Conservation (phyloP, 2,113 vertebrate species). For the Melanerpes aurifrons region DNA sequence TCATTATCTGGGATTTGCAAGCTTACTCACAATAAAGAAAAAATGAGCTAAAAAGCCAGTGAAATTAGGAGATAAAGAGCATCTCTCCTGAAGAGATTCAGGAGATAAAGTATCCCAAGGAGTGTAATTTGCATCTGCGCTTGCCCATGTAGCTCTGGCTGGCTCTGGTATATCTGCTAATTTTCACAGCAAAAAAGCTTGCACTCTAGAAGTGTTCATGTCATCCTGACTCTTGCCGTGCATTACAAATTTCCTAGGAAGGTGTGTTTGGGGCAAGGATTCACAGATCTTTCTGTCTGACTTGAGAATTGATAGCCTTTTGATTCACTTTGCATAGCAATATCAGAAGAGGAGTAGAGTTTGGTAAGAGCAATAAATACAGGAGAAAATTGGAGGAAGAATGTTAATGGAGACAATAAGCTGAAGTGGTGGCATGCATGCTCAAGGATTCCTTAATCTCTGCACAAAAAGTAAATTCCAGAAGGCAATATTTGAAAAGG, state of each 20-base stretch:
- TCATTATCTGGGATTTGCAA: not conserved
- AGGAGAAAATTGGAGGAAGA: not conserved
- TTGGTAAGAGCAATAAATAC: not conserved
- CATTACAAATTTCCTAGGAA: not conserved
- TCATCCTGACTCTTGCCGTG: not conserved
- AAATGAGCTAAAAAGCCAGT: not conserved
- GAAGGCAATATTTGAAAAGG: not conserved
- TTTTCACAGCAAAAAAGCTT: not conserved
- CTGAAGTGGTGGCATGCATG: not conserved
- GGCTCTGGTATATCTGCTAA: not conserved
- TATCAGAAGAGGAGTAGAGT: not conserved
- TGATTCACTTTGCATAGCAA: not conserved
- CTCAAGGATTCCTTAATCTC: not conserved
- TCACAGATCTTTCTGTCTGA: not conserved
- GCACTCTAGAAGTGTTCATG: not conserved
- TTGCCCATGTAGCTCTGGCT: not conserved
- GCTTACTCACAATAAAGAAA: not conserved
- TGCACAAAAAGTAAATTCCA: not conserved
- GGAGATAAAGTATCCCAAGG: not conserved
- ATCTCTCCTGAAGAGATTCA: not conserved
- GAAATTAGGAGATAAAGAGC: not conserved
- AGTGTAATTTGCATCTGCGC: not conserved
- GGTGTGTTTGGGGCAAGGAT: not conserved
- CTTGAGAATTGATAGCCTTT: not conserved
- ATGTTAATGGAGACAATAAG: not conserved